Evolutionary conservation across 2,888 invertebrate species (phyloP).

Genomic region (Charanyca ferruginea): DNA sequence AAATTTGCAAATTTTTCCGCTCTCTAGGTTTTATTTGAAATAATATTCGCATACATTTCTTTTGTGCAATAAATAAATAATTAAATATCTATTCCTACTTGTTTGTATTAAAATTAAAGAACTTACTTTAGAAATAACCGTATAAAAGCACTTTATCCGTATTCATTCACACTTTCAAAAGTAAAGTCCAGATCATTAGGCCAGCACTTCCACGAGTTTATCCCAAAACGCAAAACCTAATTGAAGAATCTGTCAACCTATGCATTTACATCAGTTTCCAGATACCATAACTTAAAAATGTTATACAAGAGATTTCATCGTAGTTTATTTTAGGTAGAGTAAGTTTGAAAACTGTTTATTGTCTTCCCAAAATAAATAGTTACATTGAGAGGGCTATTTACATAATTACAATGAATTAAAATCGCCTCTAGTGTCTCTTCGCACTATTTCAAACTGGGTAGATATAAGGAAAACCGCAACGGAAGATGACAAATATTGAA

Average conservation of each 20-base stretch:
- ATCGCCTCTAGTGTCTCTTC: not conserved
- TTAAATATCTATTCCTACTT: too few species aligned
- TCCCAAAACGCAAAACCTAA: not conserved
- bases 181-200: not conserved
- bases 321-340: slow-evolving; percentile 10
- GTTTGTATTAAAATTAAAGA: too few species aligned
- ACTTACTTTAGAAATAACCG: too few species aligned
- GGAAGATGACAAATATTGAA: slow-evolving; percentile 8
- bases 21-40: too few species aligned
- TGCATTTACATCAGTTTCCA: not conserved
- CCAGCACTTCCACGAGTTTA: not conserved
- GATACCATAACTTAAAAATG: not conserved
- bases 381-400: slow-evolving; percentile 12
- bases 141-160: too few species aligned
- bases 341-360: not conserved
- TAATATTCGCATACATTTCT: too few species aligned
- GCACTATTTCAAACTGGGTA: slow-evolving; percentile 11
- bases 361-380: slow-evolving; percentile 7
- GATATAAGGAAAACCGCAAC: slow-evolving; percentile 32
- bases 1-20: too few species aligned
- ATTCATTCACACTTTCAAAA: not conserved
- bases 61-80: too few species aligned
- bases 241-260: not conserved
- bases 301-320: not conserved
- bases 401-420: slow-evolving; percentile 11